phyloP scores from a whole-genome alignment of 2,797 vertebrate species.

The Thaleichthys pacificus region DNA sequence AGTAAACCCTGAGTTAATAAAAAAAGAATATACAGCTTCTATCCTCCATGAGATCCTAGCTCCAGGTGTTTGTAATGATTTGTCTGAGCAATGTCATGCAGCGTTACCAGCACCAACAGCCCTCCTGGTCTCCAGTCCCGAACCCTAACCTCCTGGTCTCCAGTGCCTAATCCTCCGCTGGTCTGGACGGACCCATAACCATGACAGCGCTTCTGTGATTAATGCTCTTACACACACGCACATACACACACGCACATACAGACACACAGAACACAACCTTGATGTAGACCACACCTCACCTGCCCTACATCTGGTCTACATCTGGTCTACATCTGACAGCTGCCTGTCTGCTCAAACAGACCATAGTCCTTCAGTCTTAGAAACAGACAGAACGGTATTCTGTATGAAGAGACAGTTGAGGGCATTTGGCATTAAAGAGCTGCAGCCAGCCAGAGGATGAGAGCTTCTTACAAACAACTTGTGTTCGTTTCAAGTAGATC shows the following conservation, averaged over 20 bases:
- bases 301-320: neutral
- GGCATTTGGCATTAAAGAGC: conserved; percentile 11
- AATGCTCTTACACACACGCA: neutral
- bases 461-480: conserved; percentile 8
- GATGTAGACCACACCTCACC: no score
- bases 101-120: no score
- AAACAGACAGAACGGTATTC: neutral
- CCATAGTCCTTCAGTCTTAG: neutral
- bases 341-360: neutral
- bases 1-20: no score
- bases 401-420: no score
- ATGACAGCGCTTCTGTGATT: neutral
- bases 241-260: neutral
- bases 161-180: neutral
- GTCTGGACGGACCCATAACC: neutral
- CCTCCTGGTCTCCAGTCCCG: neutral
- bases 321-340: neutral
- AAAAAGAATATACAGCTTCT: no score
- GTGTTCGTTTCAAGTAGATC: conserved; percentile 21
- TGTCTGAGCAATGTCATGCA: conserved; percentile 1
- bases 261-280: no score
- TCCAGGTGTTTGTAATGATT: neutral
- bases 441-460: conserved; percentile 4
- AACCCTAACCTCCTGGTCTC: neutral
- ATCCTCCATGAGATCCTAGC: no score